Evolutionary conservation across 2,113 vertebrate genomes (phyloP), one percentile per base, ranked within the genome.

Genomic region (Syrrhaptes paradoxus): DNA sequence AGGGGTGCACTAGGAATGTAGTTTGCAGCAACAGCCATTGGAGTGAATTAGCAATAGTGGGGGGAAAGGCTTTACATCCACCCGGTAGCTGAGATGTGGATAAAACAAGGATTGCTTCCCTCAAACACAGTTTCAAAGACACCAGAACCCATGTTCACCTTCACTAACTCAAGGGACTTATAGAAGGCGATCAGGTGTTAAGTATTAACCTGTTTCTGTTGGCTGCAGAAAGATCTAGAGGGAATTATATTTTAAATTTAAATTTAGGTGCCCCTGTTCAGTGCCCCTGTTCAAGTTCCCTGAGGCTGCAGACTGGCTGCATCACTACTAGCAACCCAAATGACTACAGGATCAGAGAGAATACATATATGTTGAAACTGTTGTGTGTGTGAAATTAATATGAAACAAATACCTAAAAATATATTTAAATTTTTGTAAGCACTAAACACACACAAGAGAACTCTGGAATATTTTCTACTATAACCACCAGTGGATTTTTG

Each of bases 21-120:
- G 36, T 45, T 29, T 51, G 55, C 7, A 14, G 41, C 10, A 87
- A 65, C 25, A 82, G 36, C 16, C 18, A 17, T 2, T 54, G 26
- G 32, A 57, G 21, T 31, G 43, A 83, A 63, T 22, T 41, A 59
- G 32, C 2, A 1, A 8, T 8, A 4, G 3, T 15, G 5, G 7
- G 8, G 7, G 0, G 0, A 9, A 11, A 13, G 20, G 41, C 11
- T 90, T 67, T 71, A 14, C 21, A 41, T 21, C n/a, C 22, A 46
- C 7, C 4, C 13, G 13, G 12, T 4, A 72, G 8, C 28, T 31
- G 25, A 76, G 18, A 45, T 6, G 22, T 6, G 19, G 22, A 32
- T 55, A n/a, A 36, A 49, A 38, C 29, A 48, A 52, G 10, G 29
- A 67, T 19, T 85, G 17, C 21, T 82, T 85, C 21, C 66, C 11